These are phyloP conservation scores for Trinectes maculatus DNA, from an alignment of 2,113 vertebrate genomes.

Conservation along the genomic window DNA sequence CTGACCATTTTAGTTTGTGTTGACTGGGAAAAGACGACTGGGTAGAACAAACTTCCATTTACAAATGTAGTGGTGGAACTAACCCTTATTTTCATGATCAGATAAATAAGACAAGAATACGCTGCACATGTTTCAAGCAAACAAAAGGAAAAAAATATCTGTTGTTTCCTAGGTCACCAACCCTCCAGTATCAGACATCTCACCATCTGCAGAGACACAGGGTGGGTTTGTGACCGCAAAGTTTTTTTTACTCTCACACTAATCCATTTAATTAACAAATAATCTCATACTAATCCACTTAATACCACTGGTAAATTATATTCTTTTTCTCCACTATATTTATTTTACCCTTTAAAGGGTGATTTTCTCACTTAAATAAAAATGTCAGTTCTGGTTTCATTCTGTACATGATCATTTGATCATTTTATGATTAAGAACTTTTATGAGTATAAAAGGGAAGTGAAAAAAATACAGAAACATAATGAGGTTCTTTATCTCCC, in stretches of 20 bases:
- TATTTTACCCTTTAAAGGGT: no score
- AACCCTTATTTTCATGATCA: background rate
- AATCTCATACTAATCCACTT: no score
- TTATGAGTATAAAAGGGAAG: no score
- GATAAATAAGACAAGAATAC: background rate
- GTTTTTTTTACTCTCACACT: no score
- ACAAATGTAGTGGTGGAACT: background rate
- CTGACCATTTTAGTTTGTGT: background rate
- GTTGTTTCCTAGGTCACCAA: constrained; percentile 38
- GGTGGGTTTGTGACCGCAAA: constrained; percentile 48
- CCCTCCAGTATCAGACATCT: background rate
- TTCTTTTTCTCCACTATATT: no score
- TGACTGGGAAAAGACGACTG: background rate
- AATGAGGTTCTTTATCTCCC: background rate
- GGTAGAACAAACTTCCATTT: background rate
- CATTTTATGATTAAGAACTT: no score
- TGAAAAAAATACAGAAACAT: background rate
- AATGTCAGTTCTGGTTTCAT: no score
- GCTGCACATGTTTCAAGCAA: background rate
- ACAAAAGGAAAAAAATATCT: background rate
- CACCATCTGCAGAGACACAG: constrained; percentile 21
- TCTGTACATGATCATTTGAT: no score
- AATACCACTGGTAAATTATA: no score
- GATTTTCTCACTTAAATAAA: no score
- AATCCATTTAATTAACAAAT: no score